Evolutionary conservation across 2,797 vertebrate species (phyloP), one percentile per base, ranked within the genome.

Genomic region (Macropodus opercularis): DNA sequence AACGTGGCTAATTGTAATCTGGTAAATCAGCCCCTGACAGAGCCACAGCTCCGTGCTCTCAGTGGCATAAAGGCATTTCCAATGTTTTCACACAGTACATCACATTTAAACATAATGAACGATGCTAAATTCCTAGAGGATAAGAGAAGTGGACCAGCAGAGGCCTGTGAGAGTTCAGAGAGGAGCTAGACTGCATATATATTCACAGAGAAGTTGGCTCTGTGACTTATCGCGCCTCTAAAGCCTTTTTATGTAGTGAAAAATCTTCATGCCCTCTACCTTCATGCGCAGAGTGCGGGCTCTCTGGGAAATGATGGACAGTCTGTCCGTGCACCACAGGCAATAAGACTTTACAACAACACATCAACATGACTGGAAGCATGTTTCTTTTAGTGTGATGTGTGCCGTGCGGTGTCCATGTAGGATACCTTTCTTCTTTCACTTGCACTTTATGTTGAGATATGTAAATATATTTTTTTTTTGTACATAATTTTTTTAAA

Each of bases 251-350:
- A 64, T 68, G 46, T 47, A 40, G 55, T 29, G 51, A 81, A 51
- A 76, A 69, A 72, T 75, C 47, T 52, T 59, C 47, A 18, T n/a
- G 66, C 72, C 61, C 63, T 65, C 52, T 18, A 64, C 63, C 65
- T 83, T 82, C 64, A 83, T 78, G 79, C 72, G 66, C 70, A 54
- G 55, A 70, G 68, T 19, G 54, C 52, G 4, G 34, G 47, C 49
- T 75, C 71, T 66, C 49, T 38, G 31, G 46, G 68, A 84, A 26
- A 64, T 79, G 75, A 86, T 77, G 80, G 85, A 80, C 80, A 72
- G 68, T 72, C 21, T 18, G 60, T 59, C 54, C 65, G 64, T 75
- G 77, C 77, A 72, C 74, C 61, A 62, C 55, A 73, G 74, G 66
- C 60, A 61, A 63, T n/a, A n/a, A n/a, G n/a, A n/a, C n/a, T n/a